phyloP scores from a whole-genome alignment of 1,140 invertebrate species.

The Hirudo medicinalis region DNA sequence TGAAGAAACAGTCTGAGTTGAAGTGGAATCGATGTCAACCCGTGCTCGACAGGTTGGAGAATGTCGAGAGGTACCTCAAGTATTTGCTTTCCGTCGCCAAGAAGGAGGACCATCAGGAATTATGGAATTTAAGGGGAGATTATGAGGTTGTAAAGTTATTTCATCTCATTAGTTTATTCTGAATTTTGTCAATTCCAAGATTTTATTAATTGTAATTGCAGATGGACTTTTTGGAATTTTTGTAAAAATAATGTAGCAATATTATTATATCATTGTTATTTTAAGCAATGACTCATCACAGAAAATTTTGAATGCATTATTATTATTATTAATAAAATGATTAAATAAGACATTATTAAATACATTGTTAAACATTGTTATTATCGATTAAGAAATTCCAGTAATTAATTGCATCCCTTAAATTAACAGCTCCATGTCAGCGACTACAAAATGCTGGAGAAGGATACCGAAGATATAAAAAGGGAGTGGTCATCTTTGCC shows the following conservation, averaged over 20 bases:
- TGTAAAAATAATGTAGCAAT: too few species aligned
- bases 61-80: neutral
- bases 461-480: neutral
- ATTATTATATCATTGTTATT: too few species aligned
- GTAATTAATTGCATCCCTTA: too few species aligned
- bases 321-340: too few species aligned
- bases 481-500: neutral
- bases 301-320: too few species aligned
- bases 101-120: neutral
- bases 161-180: neutral
- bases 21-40: neutral
- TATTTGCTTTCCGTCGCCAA: neutral
- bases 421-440: neutral
- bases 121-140: neutral
- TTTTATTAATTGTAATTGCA: neutral
- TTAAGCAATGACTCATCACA: too few species aligned
- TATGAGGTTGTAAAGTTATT: neutral
- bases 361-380: too few species aligned
- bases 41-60: neutral
- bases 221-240: neutral
- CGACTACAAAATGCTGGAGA: slow-evolving; percentile 2
- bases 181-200: too few species aligned
- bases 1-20: neutral
- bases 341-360: too few species aligned
- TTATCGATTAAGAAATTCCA: too few species aligned